Evolutionary conservation across 2,113 vertebrate species (phyloP).

Genomic region (Phainopepla nitens): DNA sequence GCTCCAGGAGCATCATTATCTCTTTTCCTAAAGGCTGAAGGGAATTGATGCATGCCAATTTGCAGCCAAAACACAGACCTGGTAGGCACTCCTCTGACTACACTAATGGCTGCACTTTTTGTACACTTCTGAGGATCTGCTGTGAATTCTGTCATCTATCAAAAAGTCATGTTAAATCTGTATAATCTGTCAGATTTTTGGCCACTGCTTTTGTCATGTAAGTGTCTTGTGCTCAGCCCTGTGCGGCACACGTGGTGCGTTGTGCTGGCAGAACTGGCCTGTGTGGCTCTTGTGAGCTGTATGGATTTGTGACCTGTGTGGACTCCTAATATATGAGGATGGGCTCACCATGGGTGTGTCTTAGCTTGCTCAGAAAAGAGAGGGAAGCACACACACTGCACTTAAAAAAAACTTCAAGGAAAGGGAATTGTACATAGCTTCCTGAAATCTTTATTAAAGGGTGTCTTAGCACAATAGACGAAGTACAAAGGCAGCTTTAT

Average conservation of each 20-base stretch:
- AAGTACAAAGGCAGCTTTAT: background rate
- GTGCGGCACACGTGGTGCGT: fast-evolving
- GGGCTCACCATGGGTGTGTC: background rate
- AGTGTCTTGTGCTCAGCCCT: background rate
- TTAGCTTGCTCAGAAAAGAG: background rate
- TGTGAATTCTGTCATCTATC: background rate
- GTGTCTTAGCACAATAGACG: background rate
- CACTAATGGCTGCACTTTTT: background rate
- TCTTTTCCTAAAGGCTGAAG: background rate
- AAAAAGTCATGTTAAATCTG: background rate
- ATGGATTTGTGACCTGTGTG: background rate
- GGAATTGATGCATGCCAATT: background rate
- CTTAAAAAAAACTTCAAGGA: background rate
- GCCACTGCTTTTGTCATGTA: background rate
- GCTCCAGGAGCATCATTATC: background rate
- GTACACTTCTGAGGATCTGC: background rate
- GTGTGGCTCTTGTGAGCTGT: fast-evolving
- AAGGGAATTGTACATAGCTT: background rate
- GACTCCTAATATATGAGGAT: background rate
- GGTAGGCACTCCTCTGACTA: background rate
- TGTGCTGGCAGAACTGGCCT: background rate
- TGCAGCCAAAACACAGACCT: background rate
- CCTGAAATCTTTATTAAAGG: background rate
- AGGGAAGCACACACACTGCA: background rate
- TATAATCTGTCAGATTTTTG: background rate